Conservation (phyloP, 92 coral and sea anemone species). For the Bergia sp. region DNA sequence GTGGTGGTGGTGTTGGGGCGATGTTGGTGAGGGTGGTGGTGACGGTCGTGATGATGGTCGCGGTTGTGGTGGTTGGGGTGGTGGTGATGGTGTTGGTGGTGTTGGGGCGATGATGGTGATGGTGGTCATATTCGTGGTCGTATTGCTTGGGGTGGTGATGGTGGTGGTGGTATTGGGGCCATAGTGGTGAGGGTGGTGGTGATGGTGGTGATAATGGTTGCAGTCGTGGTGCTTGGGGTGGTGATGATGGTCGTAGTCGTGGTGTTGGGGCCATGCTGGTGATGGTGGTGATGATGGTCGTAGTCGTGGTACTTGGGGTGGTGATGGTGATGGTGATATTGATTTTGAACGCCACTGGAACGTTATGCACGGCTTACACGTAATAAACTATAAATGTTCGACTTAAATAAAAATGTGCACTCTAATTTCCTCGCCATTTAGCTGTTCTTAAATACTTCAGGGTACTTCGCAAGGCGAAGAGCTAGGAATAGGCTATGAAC, state of each 20-base stretch:
- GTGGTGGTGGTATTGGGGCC: too few species aligned
- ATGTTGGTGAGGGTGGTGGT: neutral
- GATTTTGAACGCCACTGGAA: too few species aligned
- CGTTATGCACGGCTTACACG: too few species aligned
- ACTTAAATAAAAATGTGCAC: too few species aligned
- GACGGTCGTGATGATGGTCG: neutral
- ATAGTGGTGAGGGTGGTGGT: neutral
- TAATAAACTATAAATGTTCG: too few species aligned
- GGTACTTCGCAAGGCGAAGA: too few species aligned
- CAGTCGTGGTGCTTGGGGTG: neutral
- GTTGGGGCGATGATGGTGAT: neutral
- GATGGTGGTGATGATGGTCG: too few species aligned
- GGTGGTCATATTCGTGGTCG: neutral
- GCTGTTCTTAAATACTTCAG: too few species aligned
- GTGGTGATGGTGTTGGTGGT: neutral
- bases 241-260: neutral
- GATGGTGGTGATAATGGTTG: neutral
- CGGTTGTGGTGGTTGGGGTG: neutral
- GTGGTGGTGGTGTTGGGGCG: neutral
- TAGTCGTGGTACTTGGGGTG: too few species aligned
- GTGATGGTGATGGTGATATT: neutral
- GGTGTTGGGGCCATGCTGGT: neutral
- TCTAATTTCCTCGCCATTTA: too few species aligned
- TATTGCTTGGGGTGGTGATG: too few species aligned
- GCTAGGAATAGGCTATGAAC: too few species aligned